These are phyloP conservation scores for Helostoma temminkii DNA, from an alignment of 2,797 vertebrate genomes.

Conservation along the genomic window DNA sequence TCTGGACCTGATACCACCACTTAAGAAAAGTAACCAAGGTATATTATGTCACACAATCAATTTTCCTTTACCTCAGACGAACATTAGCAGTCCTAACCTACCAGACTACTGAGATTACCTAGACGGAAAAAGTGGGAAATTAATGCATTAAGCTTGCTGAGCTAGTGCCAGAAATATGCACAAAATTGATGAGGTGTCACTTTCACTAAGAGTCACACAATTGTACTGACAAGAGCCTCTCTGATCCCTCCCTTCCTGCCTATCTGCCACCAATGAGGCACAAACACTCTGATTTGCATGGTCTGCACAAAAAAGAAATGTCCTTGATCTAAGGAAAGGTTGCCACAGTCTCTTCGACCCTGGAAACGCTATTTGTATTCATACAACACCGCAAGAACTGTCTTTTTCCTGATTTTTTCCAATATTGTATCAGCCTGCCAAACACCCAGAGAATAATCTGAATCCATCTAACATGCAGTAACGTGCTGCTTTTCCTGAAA, in stretches of 20 bases:
- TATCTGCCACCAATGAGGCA: conserved; percentile 78
- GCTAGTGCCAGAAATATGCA: conserved; percentile 82
- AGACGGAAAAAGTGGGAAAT: conserved; percentile 63
- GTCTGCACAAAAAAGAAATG: conserved; percentile 77
- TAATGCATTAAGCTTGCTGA: conserved; percentile 80
- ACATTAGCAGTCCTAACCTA: conserved; percentile 52
- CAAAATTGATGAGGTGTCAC: conserved; percentile 87
- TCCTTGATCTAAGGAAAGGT: conserved; percentile 84
- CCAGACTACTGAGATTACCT: conserved; percentile 60
- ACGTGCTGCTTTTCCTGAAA: conserved; percentile 59
- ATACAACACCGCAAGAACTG: conserved; percentile 35
- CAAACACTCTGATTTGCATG: conserved; percentile 78
- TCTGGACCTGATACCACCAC: not conserved
- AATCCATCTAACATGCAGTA: conserved; percentile 47
- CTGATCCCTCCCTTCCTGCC: conserved; percentile 81
- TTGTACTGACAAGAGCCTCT: conserved; percentile 80
- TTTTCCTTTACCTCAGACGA: conserved; percentile 45
- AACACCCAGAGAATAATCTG: conserved; percentile 59
- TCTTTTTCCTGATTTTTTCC: conserved; percentile 28
- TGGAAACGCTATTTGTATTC: conserved; percentile 64
- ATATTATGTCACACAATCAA: conserved; percentile 19
- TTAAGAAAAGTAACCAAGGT: conserved; percentile 28
- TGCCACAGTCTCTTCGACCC: conserved; percentile 70
- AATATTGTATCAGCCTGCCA: conserved; percentile 39
- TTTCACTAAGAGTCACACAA: conserved; percentile 86